These are phyloP conservation scores for Catocala sponsa DNA, from an alignment of 2,888 invertebrate genomes.

Conservation along the genomic window DNA sequence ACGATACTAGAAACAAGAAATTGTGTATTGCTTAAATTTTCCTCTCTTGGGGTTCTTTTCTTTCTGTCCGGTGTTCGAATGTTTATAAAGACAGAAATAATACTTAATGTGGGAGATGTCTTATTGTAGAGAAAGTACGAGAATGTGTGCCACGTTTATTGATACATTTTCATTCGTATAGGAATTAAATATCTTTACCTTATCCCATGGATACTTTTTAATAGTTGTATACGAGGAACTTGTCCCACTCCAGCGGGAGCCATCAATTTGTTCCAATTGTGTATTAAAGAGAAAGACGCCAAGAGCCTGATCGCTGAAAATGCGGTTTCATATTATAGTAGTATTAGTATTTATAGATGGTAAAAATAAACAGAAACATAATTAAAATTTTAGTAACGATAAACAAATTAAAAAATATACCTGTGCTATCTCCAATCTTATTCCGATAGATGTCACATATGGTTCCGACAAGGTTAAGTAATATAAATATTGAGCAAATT, in stretches of 20 bases:
- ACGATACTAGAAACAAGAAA: no score
- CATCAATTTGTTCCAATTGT: slow-evolving; percentile 54
- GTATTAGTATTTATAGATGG: no score
- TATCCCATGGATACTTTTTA: slow-evolving; percentile 52
- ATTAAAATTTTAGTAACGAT: neutral
- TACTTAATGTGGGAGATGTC: no score
- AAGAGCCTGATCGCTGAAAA: slow-evolving; percentile 36
- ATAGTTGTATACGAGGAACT: slow-evolving; percentile 28
- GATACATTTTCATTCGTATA: no score
- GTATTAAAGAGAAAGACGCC: slow-evolving; percentile 58
- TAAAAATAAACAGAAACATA: no score
- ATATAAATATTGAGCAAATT: slow-evolving; percentile 14
- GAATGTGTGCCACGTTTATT: no score
- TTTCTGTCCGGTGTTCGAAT: no score
- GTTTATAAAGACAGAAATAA: no score
- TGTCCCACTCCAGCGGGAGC: slow-evolving; percentile 19
- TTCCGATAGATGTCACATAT: slow-evolving; percentile 10
- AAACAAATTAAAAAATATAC: neutral
- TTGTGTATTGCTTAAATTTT: no score
- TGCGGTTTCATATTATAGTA: no score
- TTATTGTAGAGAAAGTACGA: no score
- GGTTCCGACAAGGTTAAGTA: slow-evolving; percentile 26
- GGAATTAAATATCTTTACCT: slow-evolving; percentile 39
- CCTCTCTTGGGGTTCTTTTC: no score
- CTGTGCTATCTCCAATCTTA: slow-evolving; percentile 1